Conservation (phyloP, 1,140 invertebrate species). For the Drosophila pseudoobscura region DNA sequence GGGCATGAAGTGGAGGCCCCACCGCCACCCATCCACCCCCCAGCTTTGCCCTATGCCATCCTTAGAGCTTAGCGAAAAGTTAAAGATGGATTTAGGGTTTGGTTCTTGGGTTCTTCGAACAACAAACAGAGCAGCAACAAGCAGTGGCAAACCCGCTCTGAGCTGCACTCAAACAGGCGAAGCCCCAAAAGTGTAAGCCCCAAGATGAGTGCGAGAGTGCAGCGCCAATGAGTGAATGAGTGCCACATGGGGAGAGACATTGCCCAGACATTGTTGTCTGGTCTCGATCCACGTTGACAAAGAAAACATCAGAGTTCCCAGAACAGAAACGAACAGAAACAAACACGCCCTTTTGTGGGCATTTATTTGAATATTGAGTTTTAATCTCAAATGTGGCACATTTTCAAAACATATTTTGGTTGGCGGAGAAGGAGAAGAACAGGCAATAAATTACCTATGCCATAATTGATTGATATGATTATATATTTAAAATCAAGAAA, state of each 20-base stretch:
- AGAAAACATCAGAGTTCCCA: conserved; percentile 14
- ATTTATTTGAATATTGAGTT: not conserved
- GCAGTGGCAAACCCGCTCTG: conserved; percentile 34
- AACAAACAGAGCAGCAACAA: conserved; percentile 3
- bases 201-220: no score
- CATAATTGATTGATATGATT: no score
- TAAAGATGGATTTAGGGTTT: conserved; percentile 52
- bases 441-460: no score
- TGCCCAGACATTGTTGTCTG: conserved; percentile 34
- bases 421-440: no score
- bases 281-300: conserved; percentile 26
- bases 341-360: conserved; percentile 16
- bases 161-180: conserved; percentile 38
- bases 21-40: not conserved
- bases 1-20: conserved; percentile 4
- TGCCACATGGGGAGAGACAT: conserved; percentile 22
- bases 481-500: no score
- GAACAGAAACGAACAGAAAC: not conserved
- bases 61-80: conserved; percentile 29
- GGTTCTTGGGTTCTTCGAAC: conserved; percentile 10
- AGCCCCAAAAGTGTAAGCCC: conserved; percentile 47
- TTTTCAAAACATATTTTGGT: no score
- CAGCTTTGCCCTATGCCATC: not conserved
- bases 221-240: conserved; percentile 25
- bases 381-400: no score